Conservation (phyloP, 92 coral and sea anemone species). For the Siderastrea siderea region DNA sequence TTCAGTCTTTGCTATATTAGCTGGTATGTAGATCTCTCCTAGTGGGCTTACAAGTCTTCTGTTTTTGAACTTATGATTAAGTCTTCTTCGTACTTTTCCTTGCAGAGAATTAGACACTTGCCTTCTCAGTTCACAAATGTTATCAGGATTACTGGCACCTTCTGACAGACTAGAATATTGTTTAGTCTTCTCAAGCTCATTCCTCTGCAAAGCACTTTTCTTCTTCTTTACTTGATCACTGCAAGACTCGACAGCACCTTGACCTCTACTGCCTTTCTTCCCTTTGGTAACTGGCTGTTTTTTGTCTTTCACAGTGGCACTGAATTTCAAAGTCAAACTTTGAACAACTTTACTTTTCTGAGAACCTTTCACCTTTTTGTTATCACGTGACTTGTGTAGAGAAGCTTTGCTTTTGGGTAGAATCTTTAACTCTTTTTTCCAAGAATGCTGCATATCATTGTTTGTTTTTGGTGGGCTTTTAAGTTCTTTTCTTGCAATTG, state of each 20-base stretch:
- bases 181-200: background rate
- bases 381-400: background rate
- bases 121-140: background rate
- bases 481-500: background rate
- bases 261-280: background rate
- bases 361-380: constrained; percentile 5
- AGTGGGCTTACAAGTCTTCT: constrained; percentile 48
- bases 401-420: constrained; percentile 11
- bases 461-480: constrained; percentile 29
- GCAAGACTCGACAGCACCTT: background rate
- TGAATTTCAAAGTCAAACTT: constrained; percentile 26
- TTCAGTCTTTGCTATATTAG: constrained; percentile 93
- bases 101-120: constrained; percentile 3
- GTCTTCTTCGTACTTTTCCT: constrained; percentile 2
- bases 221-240: background rate
- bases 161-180: background rate
- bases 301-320: background rate
- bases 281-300: background rate
- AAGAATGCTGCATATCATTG: background rate
- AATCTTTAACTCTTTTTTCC: background rate
- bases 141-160: background rate
- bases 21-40: constrained; percentile 58
- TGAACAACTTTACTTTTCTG: constrained; percentile 33
- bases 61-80: constrained; percentile 19
- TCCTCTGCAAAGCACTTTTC: background rate